phyloP scores from a whole-genome alignment of 2,888 invertebrate genomes.

The Julus scandinavius region DNA sequence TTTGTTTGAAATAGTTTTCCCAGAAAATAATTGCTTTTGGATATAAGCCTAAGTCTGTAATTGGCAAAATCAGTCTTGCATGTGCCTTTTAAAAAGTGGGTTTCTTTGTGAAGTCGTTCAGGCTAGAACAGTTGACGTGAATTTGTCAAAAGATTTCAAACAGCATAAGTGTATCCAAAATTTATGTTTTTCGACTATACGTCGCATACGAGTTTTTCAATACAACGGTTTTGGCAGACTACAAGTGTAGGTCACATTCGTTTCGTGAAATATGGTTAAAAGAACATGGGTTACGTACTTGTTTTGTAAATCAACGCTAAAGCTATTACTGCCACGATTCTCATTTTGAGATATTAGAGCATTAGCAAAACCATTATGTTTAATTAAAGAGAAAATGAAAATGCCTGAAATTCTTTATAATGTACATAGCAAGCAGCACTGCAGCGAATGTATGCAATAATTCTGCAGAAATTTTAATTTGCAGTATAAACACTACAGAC shows the following conservation, averaged over 20 bases:
- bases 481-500: background rate
- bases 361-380: background rate
- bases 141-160: background rate
- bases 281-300: slow-evolving; percentile 10
- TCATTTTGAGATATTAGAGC: slow-evolving; percentile 5
- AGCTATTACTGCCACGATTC: background rate
- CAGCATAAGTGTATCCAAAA: background rate
- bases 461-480: background rate
- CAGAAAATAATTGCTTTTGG: slow-evolving; percentile 42
- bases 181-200: background rate
- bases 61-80: slow-evolving; percentile 42
- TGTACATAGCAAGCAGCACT: background rate
- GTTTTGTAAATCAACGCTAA: background rate
- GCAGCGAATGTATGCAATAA: background rate
- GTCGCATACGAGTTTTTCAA: background rate
- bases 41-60: background rate
- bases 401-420: slow-evolving; percentile 19
- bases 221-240: background rate
- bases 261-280: background rate
- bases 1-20: background rate
- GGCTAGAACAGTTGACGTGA: background rate
- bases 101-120: background rate
- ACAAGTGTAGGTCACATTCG: background rate
- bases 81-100: background rate
- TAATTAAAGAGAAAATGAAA: slow-evolving; percentile 36